A percentile compares a stretch with the other conserved stretches of the same genome.
Conservation (phyloP, 2,888 invertebrate species). For the Latrodectus elegans region DNA sequence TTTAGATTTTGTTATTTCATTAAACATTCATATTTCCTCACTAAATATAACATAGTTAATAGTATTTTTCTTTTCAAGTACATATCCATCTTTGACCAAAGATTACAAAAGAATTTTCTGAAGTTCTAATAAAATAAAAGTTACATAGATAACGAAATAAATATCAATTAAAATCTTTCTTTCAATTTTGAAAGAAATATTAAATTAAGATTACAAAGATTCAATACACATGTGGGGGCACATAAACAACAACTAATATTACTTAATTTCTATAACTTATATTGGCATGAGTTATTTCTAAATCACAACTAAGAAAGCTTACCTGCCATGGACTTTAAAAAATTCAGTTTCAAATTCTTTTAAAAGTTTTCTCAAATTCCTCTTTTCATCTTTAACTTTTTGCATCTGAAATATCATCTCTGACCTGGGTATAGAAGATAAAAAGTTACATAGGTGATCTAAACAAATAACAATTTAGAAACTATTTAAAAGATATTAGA, state of each 20-base stretch:
- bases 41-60: too few species aligned
- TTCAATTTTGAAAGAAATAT: not conserved
- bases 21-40: too few species aligned
- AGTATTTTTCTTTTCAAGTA: too few species aligned
- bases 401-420: slow-evolving; percentile 84
- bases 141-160: too few species aligned
- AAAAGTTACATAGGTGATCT: not conserved
- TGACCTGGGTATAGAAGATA: slow-evolving; percentile 72
- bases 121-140: too few species aligned
- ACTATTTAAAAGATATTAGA: too few species aligned
- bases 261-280: not conserved
- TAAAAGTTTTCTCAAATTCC: slow-evolving; percentile 84
- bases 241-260: not conserved
- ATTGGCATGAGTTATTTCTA: not conserved
- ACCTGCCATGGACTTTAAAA: slow-evolving; percentile 81
- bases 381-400: slow-evolving; percentile 85
- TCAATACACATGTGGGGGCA: not conserved
- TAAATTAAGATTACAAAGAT: slow-evolving; percentile 7
- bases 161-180: too few species aligned
- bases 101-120: too few species aligned
- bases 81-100: too few species aligned
- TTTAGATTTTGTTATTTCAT: too few species aligned
- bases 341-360: slow-evolving; percentile 91
- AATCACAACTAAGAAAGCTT: not conserved
- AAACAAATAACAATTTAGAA: too few species aligned